A percentile compares a stretch with the other conserved stretches of the same genome.
Conservation (phyloP, 2,797 vertebrate species). For the Lagocephalus sceleratus region DNA sequence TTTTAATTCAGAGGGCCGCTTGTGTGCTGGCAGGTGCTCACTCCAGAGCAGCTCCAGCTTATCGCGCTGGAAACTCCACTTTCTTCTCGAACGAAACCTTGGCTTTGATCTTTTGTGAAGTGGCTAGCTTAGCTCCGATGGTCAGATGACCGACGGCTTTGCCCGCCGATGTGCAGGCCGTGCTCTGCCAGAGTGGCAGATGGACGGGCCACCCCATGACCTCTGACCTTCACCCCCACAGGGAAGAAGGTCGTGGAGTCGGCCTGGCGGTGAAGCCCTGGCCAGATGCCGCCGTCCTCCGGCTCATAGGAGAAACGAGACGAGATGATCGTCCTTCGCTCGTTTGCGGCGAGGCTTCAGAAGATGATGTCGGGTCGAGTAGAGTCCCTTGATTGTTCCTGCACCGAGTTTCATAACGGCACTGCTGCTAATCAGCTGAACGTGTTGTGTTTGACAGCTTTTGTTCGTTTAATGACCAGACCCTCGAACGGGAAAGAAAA, state of each 20-base stretch:
- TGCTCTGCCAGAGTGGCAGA: constrained; percentile 54
- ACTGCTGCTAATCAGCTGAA: constrained; percentile 36
- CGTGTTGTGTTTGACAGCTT: constrained; percentile 41
- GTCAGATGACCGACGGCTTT: too few relatives aligned
- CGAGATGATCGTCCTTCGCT: constrained; percentile 1
- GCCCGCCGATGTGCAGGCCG: constrained; percentile 22
- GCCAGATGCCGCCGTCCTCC: constrained; percentile 62
- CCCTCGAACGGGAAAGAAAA: constrained; percentile 48
- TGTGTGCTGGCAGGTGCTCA: too few relatives aligned
- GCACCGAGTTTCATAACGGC: constrained; percentile 24
- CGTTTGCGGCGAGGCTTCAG: neutral
- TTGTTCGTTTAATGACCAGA: constrained; percentile 60
- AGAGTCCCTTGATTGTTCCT: constrained; percentile 24
- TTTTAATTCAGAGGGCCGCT: too few relatives aligned
- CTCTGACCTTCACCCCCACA: constrained; percentile 61
- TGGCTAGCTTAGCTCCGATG: too few relatives aligned
- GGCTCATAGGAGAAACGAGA: constrained; percentile 6
- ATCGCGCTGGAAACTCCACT: too few relatives aligned
- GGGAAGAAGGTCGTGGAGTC: constrained; percentile 47
- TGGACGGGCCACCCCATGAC: constrained; percentile 50
- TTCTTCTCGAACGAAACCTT: too few relatives aligned
- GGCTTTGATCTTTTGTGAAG: neutral
- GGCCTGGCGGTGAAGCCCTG: constrained; percentile 55
- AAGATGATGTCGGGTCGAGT: constrained; percentile 8
- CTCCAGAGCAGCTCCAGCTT: too few relatives aligned